Percentiles rank a stretch among this genome's conserved stretches.
phyloP scores from a whole-genome alignment of 2,888 invertebrate species.

The Lepetodrilus schrolli region DNA sequence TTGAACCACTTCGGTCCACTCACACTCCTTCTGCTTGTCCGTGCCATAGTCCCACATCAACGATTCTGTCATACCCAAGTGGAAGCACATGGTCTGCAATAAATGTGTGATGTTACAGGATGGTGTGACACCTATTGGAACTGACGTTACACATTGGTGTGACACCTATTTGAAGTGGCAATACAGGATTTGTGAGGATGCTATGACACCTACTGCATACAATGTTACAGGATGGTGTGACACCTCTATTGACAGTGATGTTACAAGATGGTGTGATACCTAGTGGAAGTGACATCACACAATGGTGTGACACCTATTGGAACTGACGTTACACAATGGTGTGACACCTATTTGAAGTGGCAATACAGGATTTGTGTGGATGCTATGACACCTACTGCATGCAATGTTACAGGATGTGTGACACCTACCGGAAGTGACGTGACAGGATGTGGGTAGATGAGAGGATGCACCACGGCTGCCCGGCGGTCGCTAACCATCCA shows the following conservation, averaged over 20 bases:
- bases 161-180: constrained; percentile 58
- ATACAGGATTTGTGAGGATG: constrained; percentile 68
- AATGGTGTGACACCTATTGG: too few species aligned
- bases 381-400: too few species aligned
- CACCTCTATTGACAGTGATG: too few species aligned
- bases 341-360: too few species aligned
- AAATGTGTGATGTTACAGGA: too few species aligned
- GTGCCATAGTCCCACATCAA: constrained; percentile 66
- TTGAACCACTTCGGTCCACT: constrained; percentile 52
- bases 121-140: constrained; percentile 58
- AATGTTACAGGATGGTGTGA: too few species aligned
- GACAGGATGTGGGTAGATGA: constrained; percentile 69
- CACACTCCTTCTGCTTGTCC: constrained; percentile 50
- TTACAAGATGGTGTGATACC: too few species aligned
- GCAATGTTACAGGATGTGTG: too few species aligned
- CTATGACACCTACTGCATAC: too few species aligned
- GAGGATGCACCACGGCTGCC: constrained; percentile 56
- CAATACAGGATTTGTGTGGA: too few species aligned
- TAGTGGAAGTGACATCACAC: too few species aligned
- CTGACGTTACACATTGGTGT: constrained; percentile 62
- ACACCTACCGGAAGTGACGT: constrained; percentile 61
- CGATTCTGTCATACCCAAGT: constrained; percentile 68
- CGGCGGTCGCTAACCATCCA: constrained; percentile 67
- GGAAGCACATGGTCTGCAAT: constrained; percentile 69
- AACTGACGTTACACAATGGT: too few species aligned